Evolutionary conservation across 2,113 vertebrate species (phyloP), one percentile per base, ranked within the genome.

Genomic region (Tursiops truncatus): DNA sequence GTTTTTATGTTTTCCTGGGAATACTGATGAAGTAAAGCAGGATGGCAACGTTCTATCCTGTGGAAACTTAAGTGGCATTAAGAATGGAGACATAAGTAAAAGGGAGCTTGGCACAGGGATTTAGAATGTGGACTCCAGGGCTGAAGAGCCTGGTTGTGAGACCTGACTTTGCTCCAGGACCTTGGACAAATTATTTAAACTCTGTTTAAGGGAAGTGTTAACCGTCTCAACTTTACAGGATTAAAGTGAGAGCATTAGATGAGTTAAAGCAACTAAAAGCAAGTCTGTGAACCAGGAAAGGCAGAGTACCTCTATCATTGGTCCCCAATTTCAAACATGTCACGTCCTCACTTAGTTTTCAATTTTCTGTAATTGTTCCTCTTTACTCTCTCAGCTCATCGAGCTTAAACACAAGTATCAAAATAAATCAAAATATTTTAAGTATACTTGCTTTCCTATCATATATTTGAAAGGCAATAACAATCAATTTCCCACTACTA

Each of bases 341-440:
- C n/a, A 36, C 77, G 15, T 81, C n/a, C 77, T 81, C 23, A 81
- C n/a, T 58, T 26, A 44, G 31, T 73, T 83, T 62, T 63, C 13
- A 31, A 15, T 41, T 44, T 50, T 53, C 14, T 36, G 5, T 31
- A 74, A 94, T 67, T 70, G 6, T 0, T 85, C 11, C 15, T 31
- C 58, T 71, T 77, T 14, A 26, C 25, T 83, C 6, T 67, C 36
- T 41, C 20, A 92, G 20, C 10, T 95, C 63, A 60, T 47, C 96
- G 36, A 58, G 15, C 2, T 47, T 82, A 58, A 76, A 82, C 67
- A 21, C 20, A 92, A 96, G 89, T 95, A 94, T 47, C 5, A 95
- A 96, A 84, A 79, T 88, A 70, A 91, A 76, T 87, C 0, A 91
- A 85, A 90, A 79, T 74, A 68, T 50, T 94, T 97, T 77, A 81